These are phyloP conservation scores for Halichoerus grypus DNA, from an alignment of 2,113 vertebrate genomes.

Conservation along the genomic window DNA sequence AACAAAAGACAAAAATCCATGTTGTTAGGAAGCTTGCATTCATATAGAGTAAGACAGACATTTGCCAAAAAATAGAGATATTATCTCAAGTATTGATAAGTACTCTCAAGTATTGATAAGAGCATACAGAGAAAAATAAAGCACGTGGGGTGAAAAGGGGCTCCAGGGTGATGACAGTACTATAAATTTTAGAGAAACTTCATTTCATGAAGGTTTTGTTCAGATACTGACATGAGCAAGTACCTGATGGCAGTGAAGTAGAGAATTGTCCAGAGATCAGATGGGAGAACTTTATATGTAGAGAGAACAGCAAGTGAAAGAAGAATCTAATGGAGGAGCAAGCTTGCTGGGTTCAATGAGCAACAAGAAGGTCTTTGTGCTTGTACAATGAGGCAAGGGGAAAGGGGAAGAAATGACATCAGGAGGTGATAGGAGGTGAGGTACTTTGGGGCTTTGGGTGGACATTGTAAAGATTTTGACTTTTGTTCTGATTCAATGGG, in stretches of 20 bases:
- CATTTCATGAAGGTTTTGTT: not conserved
- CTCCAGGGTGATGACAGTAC: not conserved
- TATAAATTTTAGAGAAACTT: not conserved
- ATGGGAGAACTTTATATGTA: not conserved
- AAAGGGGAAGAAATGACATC: not conserved
- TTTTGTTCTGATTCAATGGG: not conserved
- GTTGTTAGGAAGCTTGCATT: not conserved
- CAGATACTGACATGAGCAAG: not conserved
- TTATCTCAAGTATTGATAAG: not conserved
- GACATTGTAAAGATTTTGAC: not conserved
- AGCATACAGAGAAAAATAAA: not conserved
- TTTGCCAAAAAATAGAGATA: not conserved
- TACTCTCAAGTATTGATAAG: not conserved
- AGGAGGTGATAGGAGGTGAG: not conserved
- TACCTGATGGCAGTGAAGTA: not conserved
- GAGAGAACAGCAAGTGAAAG: not conserved
- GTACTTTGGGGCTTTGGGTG: not conserved
- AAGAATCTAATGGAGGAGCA: not conserved
- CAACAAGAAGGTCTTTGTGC: not conserved
- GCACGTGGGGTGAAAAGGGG: not conserved
- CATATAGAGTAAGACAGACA: not conserved
- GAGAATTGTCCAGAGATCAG: not conserved
- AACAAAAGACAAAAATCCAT: not conserved
- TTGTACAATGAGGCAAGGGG: not conserved
- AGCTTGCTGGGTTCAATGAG: not conserved